These are phyloP conservation scores for Subacronicta megacephala DNA, from an alignment of 2,888 invertebrate genomes.

Conservation along the genomic window DNA sequence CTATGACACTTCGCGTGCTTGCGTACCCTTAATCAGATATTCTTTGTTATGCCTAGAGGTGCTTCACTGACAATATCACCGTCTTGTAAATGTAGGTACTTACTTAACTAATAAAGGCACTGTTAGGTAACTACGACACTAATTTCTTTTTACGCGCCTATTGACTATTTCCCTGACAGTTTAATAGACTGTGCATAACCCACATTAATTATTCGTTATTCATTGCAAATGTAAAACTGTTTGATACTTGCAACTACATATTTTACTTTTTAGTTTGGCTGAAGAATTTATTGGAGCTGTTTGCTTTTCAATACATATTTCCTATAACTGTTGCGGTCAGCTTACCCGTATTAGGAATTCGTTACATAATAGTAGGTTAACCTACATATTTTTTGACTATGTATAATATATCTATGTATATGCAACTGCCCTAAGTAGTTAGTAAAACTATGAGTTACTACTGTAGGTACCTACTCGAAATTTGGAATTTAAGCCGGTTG, in stretches of 20 bases:
- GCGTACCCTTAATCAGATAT: conserved; percentile 69
- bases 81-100: conserved; percentile 45
- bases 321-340: conserved; percentile 33
- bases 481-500: too few species aligned
- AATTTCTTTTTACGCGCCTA: conserved; percentile 58
- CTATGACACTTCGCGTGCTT: conserved; percentile 72
- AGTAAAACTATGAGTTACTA: too few species aligned
- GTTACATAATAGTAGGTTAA: too few species aligned
- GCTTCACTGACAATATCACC: conserved; percentile 51
- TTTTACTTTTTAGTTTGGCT: conserved; percentile 35
- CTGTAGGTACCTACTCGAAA: too few species aligned
- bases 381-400: too few species aligned
- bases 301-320: conserved; percentile 46
- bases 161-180: conserved; percentile 63
- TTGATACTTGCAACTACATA: conserved; percentile 30
- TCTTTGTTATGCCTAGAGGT: conserved; percentile 64
- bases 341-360: too few species aligned
- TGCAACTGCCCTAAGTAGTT: too few species aligned
- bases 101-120: conserved; percentile 50
- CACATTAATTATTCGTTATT: conserved; percentile 53
- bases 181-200: conserved; percentile 57
- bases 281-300: conserved; percentile 57
- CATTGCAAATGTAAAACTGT: conserved; percentile 55
- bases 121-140: conserved; percentile 59
- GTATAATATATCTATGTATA: too few species aligned